Evolutionary conservation across 53 echinoderm and acorn worm genomes (phyloP), one percentile per base, ranked within the genome.

Genomic region (Luidia sarsii): DNA sequence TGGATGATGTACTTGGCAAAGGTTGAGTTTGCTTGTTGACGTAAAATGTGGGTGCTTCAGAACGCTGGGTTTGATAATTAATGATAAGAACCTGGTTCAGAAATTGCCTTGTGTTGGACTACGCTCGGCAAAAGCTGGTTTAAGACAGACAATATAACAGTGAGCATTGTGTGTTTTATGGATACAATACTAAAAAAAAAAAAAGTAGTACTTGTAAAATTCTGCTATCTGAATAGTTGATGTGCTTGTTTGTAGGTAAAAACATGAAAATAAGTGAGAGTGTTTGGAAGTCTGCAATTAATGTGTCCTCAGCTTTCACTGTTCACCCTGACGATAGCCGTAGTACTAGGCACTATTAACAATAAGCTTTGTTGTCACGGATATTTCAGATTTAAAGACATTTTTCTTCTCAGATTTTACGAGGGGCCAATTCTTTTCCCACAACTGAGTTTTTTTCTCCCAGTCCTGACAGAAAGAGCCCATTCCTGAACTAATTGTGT

Each of bases 121-220:
- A 29, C 29, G 30, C 62, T 33, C 31, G 65, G 37, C n/a, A n/a
- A 15, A 57, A 39, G 38, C 39, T 72, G 55, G 54, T 72, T 13
- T 38, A 28, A 70, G 25, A 71, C 32, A 57, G 59, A 72, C 6
- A 57, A 39, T 32, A n/a, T n/a, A n/a, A n/a, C n/a, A n/a, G n/a
- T n/a, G n/a, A n/a, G n/a, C n/a, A n/a, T n/a, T n/a, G n/a, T n/a
- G 59, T 61, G 30, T 60, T 60, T 41, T 46, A 29, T 77, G 23
- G 32, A 59, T 60, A 77, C 32, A 60, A 19, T n/a, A n/a, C n/a
- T n/a, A 15, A 77, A 61, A 65, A 19, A 39, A 65, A 65, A 4
- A 61, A 61, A 46, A 22, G 72, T 77, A 61, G 77, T 77, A 77
- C 77, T 77, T 61, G 77, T 77, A 60, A 60, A 77, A 31, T 60